A percentile compares a stretch with the other conserved stretches of the same genome.
Evolutionary conservation across 2,797 vertebrate genomes (phyloP).

Genomic region (Somateria mollissima): DNA sequence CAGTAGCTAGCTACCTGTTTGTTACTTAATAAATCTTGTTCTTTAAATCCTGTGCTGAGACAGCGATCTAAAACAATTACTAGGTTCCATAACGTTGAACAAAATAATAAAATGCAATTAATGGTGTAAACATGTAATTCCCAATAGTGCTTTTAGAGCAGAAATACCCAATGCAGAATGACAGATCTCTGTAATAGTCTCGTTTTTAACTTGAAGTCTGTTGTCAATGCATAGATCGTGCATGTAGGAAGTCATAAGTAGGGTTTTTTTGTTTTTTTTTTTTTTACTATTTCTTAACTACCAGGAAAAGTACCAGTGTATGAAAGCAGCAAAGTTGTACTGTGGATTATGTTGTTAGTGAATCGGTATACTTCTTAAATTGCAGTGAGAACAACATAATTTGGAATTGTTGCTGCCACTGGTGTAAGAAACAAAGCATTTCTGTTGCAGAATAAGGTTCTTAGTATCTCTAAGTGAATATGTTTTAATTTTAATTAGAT

Average conservation of each 20-base stretch:
- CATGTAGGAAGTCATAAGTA: slow-evolving; percentile 1
- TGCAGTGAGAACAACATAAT: neutral
- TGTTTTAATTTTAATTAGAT: neutral
- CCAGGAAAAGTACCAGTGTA: neutral
- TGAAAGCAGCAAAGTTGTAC: neutral
- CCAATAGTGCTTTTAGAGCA: neutral
- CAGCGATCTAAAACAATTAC: accelerated
- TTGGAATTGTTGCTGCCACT: neutral
- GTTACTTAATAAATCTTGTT: neutral
- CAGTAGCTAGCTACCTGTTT: neutral
- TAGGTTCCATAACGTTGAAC: neutral
- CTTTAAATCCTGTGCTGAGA: neutral
- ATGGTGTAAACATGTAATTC: neutral
- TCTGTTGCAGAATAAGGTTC: neutral
- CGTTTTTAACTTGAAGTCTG: neutral
- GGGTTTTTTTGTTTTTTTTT: neutral
- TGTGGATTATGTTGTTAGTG: neutral
- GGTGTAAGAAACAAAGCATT: neutral
- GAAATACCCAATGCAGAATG: accelerated
- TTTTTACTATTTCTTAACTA: neutral
- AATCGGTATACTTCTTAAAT: neutral
- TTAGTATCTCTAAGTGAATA: neutral
- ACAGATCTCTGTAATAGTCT: neutral
- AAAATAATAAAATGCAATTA: neutral
- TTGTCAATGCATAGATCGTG: neutral